These are phyloP conservation scores for Uropetala carovei DNA, from an alignment of 2,888 invertebrate species.

Conservation along the genomic window DNA sequence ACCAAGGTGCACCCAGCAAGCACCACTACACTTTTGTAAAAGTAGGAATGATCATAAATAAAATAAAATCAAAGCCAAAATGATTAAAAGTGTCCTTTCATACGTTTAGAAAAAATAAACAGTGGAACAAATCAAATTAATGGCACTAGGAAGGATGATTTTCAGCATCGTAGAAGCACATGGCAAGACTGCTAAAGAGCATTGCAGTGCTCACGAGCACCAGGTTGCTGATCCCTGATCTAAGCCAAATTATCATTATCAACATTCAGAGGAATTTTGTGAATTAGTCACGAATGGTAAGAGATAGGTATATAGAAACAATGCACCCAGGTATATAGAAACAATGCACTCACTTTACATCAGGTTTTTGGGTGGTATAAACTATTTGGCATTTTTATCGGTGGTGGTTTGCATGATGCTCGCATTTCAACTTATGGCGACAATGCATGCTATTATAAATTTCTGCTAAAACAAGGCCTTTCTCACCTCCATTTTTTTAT, in stretches of 20 bases:
- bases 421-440: background rate
- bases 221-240: no score
- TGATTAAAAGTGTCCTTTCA: no score
- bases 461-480: background rate
- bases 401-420: slow-evolving; percentile 12
- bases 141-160: no score
- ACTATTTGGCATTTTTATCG: background rate
- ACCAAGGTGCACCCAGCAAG: no score
- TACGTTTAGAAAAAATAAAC: no score
- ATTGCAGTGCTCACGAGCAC: no score
- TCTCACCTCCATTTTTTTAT: background rate
- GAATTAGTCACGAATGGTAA: background rate
- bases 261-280: background rate
- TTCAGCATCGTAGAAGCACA: no score
- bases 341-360: background rate
- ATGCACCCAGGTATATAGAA: background rate
- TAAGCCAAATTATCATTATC: background rate
- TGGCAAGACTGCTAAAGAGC: no score
- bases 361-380: background rate
- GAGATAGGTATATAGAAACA: background rate
- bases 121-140: no score
- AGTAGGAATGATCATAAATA: no score
- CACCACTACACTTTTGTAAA: no score
- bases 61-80: no score
- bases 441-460: background rate